Base-by-base conservation (phyloP, 2,797 vertebrate species). In the Uromys caudimaculatus region DNA sequence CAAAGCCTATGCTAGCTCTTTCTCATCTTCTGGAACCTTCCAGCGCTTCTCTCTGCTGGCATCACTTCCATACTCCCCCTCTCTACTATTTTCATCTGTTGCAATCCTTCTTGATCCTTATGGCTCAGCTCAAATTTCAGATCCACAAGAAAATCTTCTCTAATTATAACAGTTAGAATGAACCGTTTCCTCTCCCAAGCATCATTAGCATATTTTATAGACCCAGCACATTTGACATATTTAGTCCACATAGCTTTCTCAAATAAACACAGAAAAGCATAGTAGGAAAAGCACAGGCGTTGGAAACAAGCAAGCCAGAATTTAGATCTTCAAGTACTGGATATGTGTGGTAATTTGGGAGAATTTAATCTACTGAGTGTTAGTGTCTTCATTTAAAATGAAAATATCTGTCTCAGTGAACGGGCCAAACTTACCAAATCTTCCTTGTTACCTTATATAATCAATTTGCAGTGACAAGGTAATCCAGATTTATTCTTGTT, bases 41-140 rank as follows among this genome's bases (percentile, higher is more conserved):
- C 21, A n/a, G 32, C 4, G 35, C 23, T 64, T 81, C 16, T 71
- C 64, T 94, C 56, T 50, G 50, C 47, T 92, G 73, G 41, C 54
- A 60, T 47, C 35, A 8, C 32, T 94, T 92, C 54, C 82, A 27
- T 17, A 84, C n/a, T 92, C 35, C 52, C 54, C 32, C 41, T 35
- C 32, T 35, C 56, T 50, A 50, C 64, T 86, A 10, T 83, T 73
- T 95, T 91, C 10, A 47, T 84, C 90, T 88, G 67, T 91, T 94
- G 17, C 29, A 94, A 35, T 95, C 4, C 56, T 85, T 93, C 56
- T 82, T 93, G 77, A 92, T 90, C 44, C 81, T 84, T 95, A 81
- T 77, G 86, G 89, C 95, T 81, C 82, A 94, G 76, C 91, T 93
- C 89, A 96, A 95, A 92, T 91, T 96, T 95, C 52, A 89, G 91